Evolutionary conservation across 2,113 vertebrate species (phyloP), one percentile per base, ranked within the genome.

Genomic region (Thermophis baileyi): DNA sequence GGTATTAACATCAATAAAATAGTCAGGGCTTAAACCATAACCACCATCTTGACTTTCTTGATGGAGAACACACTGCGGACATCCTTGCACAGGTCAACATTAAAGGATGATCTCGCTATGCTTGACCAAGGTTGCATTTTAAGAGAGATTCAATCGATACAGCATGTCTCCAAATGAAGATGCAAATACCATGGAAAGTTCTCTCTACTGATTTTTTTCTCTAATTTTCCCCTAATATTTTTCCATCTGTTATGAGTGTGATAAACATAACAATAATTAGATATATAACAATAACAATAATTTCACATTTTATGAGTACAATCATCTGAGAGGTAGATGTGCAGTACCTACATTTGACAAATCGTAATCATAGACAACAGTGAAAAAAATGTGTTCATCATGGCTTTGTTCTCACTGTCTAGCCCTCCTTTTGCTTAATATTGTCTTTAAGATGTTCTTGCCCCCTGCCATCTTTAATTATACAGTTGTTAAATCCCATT

Each of bases 381-480:
- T 44, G 30, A 27, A 49, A 85, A 14, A 16, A 85, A 85, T n/a
- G 40, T 44, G 50, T 46, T 27, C 53, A 30, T 91, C 54, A 4
- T 63, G 46, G 14, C 47, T 60, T 81, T 27, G 16, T 44, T 6
- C 16, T 87, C 47, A 27, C 27, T 51, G 6, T 60, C 12, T 40
- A 55, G 40, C 24, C n/a, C 24, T 54, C 27, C 53, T 91, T 60
- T 87, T 18, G 60, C 10, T 20, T 49, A 16, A 53, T 22, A 92
- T 92, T 92, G 47, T 35, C 85, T 50, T 49, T 60, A 5, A 54
- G 85, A 24, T 44, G 22, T 20, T 69, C 2, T 40, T 88, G 85
- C 55, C 86, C 85, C 55, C 85, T 88, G 86, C 86, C 87, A 50
- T 88, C 55, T 88, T 92, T 63, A 92, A 69, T 92, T 88, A 88